phyloP scores from a whole-genome alignment of 2,113 vertebrate species.

The Apteryx mantelli region DNA sequence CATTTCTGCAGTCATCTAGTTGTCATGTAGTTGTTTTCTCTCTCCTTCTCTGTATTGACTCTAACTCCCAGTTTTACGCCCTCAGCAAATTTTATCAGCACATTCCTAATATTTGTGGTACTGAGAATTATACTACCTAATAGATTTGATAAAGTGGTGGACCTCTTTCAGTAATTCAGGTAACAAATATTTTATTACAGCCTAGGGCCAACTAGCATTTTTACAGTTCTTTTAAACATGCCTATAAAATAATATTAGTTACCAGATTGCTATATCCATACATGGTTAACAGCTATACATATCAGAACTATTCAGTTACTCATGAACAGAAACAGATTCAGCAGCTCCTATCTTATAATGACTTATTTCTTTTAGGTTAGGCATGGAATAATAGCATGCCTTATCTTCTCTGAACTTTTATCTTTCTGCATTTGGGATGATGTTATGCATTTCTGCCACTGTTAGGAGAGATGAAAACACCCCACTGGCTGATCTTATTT shows the following conservation, averaged over 20 bases:
- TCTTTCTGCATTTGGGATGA: neutral
- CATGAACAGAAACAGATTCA: neutral
- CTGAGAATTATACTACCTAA: neutral
- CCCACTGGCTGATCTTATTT: neutral
- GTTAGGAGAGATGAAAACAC: neutral
- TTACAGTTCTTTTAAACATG: neutral
- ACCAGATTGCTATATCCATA: neutral
- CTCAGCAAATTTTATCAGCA: neutral
- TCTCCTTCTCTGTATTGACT: neutral
- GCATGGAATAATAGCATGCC: neutral
- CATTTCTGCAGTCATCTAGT: neutral
- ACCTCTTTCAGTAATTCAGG: neutral
- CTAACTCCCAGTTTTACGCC: neutral
- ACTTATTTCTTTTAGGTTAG: neutral
- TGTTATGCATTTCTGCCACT: neutral
- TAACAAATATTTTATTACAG: neutral
- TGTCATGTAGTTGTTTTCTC: neutral
- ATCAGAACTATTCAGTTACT: neutral
- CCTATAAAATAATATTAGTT: neutral
- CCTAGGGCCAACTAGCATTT: neutral
- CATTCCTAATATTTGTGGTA: neutral
- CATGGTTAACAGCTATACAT: accelerated
- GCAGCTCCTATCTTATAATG: neutral
- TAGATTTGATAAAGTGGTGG: neutral
- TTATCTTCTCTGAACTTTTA: neutral